Evolutionary conservation across 2,888 invertebrate species (phyloP).

Genomic region (Gortyna flavago): DNA sequence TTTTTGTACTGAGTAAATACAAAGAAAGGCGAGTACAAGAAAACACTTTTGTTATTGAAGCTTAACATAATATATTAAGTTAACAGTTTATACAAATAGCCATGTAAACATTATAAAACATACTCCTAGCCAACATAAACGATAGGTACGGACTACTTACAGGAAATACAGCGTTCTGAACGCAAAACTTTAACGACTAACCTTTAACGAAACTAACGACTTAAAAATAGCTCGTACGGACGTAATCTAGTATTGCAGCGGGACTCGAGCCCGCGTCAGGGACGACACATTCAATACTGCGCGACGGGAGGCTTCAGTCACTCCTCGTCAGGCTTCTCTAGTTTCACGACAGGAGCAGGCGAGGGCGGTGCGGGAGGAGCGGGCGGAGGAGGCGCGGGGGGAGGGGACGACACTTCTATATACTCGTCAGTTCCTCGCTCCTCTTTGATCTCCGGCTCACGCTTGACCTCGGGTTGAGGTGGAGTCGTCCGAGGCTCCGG

Average conservation of each 20-base stretch:
- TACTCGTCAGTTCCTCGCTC: conserved; percentile 86
- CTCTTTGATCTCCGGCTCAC: conserved; percentile 86
- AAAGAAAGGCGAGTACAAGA: neutral
- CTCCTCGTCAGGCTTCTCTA: conserved; percentile 85
- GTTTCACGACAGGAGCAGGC: conserved; percentile 80
- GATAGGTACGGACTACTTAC: conserved; percentile 74
- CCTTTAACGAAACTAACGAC: conserved; percentile 79
- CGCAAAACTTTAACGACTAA: conserved; percentile 85
- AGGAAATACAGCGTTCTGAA: conserved; percentile 86
- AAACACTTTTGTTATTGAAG: conserved; percentile 71
- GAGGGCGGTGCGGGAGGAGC: conserved; percentile 68
- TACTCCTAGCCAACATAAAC: conserved; percentile 85
- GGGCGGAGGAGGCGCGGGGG: conserved; percentile 74
- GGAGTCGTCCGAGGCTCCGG: conserved; percentile 73
- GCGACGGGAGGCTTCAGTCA: conserved; percentile 37
- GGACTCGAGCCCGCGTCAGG: conserved; percentile 79
- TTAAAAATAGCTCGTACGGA: conserved; percentile 81
- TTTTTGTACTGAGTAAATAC: neutral
- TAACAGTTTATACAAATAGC: conserved; percentile 88
- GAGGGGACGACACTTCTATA: conserved; percentile 87
- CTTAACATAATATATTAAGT: conserved; percentile 88
- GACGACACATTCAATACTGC: conserved; percentile 80
- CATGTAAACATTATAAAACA: conserved; percentile 89
- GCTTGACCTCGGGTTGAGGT: conserved; percentile 77
- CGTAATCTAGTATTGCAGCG: conserved; percentile 90